Base-by-base conservation (phyloP, 2,113 vertebrate species). In the Chionomys nivalis region DNA sequence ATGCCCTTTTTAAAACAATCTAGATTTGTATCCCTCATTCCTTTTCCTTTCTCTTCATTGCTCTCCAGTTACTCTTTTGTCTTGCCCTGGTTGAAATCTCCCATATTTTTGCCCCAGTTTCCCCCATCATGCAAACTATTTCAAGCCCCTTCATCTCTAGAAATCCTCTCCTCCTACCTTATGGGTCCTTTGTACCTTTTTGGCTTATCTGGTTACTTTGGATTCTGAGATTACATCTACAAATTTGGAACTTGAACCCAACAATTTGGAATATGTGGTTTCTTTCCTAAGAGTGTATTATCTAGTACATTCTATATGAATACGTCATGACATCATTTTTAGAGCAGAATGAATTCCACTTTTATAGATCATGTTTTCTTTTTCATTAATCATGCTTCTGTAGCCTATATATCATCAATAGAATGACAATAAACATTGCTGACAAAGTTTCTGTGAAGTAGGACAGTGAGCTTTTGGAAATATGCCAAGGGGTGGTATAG, bases 101-200 rank as follows among this genome's bases (percentile, higher is more conserved):
- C 36, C 6, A 61, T 26, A 3, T 7, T 61, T 82, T 61, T 82
- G 12, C 26, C 24, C 5, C 23, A 28, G 21, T 39, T 39, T 61
- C 6, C 3, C 11, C 1, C 2, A 26, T 26, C 6, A 82, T 16
- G 24, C 1, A 61, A 61, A 2, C 3, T 61, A 1, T 76, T 12
- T 26, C 79, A 39, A 82, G 23, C 61, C 26, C 16, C 23, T 82
- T 12, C 23, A 36, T 61, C 23, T 61, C 24, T 39, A 61, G 55
- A 82, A 16, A 82, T 24, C 17, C 17, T 52, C 21, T 36, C 52
- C 12, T 81, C 36, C 33, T 58, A 13, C 5, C 2, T 1, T 6
- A 39, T n/a, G 21, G 17, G 13, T 55, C 21, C 21, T 81, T 58
- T 58, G 36, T 58, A 58, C 9, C 10, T n/a, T 81, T 16, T 52